phyloP scores from a whole-genome alignment of 2,113 vertebrate genomes.

The Paraplagusia blochii region DNA sequence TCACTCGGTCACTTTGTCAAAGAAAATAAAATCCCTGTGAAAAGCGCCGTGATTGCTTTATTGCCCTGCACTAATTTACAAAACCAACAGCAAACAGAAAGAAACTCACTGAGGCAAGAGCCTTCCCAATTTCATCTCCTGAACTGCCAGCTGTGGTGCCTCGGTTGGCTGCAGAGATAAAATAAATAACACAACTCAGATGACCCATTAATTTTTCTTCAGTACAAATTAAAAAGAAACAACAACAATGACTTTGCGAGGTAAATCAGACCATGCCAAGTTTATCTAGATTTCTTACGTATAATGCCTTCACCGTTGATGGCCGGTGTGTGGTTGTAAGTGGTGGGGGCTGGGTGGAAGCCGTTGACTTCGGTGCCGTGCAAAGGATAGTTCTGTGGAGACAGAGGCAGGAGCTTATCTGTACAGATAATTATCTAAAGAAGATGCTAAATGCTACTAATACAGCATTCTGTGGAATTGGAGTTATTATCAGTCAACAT shows the following conservation, averaged over 20 bases:
- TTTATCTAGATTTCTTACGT: slow-evolving; percentile 71
- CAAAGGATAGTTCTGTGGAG: slow-evolving; percentile 87
- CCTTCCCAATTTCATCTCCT: slow-evolving; percentile 96
- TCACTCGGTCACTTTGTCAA: slow-evolving; percentile 15
- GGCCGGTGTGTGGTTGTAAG: slow-evolving; percentile 88
- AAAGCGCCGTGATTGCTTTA: slow-evolving; percentile 33
- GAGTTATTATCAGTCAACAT: too few species aligned
- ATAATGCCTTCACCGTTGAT: slow-evolving; percentile 89
- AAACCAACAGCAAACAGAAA: slow-evolving; percentile 19
- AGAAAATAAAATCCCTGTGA: slow-evolving; percentile 5
- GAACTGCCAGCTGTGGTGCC: slow-evolving; percentile 90
- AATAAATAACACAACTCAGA: slow-evolving; percentile 41
- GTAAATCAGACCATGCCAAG: not conserved
- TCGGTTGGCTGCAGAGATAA: slow-evolving; percentile 79
- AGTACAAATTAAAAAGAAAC: not conserved
- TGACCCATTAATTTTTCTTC: slow-evolving; percentile 27
- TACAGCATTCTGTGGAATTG: too few species aligned
- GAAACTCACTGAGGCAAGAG: slow-evolving; percentile 91
- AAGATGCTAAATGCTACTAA: too few species aligned
- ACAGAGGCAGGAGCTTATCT: slow-evolving; percentile 60
- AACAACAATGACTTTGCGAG: slow-evolving; percentile 3
- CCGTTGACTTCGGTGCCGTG: slow-evolving; percentile 90
- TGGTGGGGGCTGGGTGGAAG: slow-evolving; percentile 82
- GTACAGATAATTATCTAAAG: too few species aligned
- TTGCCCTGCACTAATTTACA: slow-evolving; percentile 33